Conservation (phyloP, 92 coral and sea anemone genomes). For the Phenganax stokvisi region DNA sequence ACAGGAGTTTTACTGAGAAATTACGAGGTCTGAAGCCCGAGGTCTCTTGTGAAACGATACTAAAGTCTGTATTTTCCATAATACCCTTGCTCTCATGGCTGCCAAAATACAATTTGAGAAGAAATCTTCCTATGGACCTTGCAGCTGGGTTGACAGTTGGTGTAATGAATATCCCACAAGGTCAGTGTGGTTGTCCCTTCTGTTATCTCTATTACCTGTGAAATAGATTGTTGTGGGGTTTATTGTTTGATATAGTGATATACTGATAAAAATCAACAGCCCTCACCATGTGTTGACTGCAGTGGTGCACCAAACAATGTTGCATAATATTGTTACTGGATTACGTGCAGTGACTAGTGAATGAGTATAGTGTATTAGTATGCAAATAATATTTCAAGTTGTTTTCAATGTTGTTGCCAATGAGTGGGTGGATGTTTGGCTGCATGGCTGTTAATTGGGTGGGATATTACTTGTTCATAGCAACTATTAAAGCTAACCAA, state of each 20-base stretch:
- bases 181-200: slow-evolving; percentile 36
- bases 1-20: slow-evolving; percentile 2
- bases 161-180: slow-evolving; percentile 92
- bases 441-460: too few species aligned
- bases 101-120: slow-evolving; percentile 63
- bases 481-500: too few species aligned
- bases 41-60: not conserved
- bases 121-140: slow-evolving; percentile 55
- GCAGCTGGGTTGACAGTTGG: slow-evolving; percentile 84
- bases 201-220: not conserved
- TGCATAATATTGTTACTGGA: too few species aligned
- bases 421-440: too few species aligned
- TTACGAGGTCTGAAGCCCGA: slow-evolving; percentile 18
- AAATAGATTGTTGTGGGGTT: too few species aligned
- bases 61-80: slow-evolving; percentile 12
- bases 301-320: too few species aligned
- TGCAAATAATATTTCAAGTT: too few species aligned
- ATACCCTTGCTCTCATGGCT: slow-evolving; percentile 79
- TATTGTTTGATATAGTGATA: not conserved
- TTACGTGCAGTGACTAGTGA: too few species aligned
- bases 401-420: too few species aligned
- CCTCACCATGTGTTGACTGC: too few species aligned
- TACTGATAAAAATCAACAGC: not conserved
- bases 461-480: too few species aligned
- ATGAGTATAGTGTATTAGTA: too few species aligned